Percentiles rank a stretch among this genome's conserved stretches.
Conservation (phyloP, 2,797 vertebrate species). For the Acridotheres tristis region DNA sequence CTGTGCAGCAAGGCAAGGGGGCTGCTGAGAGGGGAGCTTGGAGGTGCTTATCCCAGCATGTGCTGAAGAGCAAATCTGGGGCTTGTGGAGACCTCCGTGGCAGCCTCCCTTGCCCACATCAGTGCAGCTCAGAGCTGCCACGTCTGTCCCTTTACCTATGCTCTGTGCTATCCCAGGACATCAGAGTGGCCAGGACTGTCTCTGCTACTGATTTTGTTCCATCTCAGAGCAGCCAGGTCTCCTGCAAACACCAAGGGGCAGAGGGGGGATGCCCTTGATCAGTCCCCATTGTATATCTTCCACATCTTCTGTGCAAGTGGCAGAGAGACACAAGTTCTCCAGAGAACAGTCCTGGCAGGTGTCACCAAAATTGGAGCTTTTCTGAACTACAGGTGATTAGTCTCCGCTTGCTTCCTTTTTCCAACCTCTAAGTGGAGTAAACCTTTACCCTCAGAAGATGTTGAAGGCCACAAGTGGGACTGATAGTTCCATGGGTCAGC, state of each 20-base stretch:
- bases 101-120: neutral
- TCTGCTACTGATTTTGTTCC: neutral
- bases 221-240: neutral
- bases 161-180: neutral
- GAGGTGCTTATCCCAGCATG: neutral
- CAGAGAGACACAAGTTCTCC: neutral
- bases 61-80: neutral
- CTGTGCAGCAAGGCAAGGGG: fast-evolving
- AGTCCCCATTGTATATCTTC: neutral
- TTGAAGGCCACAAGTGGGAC: neutral
- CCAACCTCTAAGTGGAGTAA: neutral
- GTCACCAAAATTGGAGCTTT: neutral
- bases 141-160: neutral
- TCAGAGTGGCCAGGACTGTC: neutral
- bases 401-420: neutral
- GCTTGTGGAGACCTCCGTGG: fast-evolving
- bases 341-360: neutral
- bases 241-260: neutral
- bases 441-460: neutral
- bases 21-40: neutral
- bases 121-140: neutral
- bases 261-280: neutral
- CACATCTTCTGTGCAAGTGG: neutral
- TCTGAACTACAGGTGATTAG: neutral
- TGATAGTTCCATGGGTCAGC: neutral